Evolutionary conservation across 2,888 invertebrate genomes (phyloP).

Genomic region (Dolomedes plantarius): DNA sequence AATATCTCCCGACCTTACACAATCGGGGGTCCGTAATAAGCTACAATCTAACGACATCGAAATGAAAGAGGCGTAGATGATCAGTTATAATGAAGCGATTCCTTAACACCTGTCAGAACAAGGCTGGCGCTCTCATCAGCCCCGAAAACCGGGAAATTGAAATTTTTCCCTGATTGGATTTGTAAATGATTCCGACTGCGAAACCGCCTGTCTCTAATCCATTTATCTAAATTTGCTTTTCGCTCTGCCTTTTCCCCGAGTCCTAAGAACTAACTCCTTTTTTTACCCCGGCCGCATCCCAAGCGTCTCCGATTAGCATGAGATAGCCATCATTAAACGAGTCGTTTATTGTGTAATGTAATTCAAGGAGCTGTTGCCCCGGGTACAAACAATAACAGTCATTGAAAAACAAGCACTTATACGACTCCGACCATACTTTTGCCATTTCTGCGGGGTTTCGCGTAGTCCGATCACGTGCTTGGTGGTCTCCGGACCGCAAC

Average conservation of each 20-base stretch:
- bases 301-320: not conserved
- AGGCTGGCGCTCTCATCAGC: not conserved
- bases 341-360: not conserved
- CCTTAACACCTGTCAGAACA: too few relatives aligned
- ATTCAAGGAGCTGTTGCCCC: conserved; percentile 7
- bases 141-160: not conserved
- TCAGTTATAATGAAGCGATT: too few relatives aligned
- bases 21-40: too few relatives aligned
- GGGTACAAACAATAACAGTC: conserved; percentile 18
- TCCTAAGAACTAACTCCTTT: too few relatives aligned
- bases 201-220: not conserved
- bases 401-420: not conserved
- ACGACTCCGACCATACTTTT: not conserved
- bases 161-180: not conserved
- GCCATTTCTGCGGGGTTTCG: not conserved
- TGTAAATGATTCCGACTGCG: not conserved
- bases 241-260: not conserved
- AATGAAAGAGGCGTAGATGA: too few relatives aligned
- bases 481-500: conserved; percentile 62
- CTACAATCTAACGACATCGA: too few relatives aligned
- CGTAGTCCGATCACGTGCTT: conserved; percentile 46
- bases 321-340: not conserved
- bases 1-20: too few relatives aligned
- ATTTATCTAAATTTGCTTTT: not conserved
- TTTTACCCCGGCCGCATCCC: too few relatives aligned